Evolutionary conservation across 2,113 vertebrate genomes (phyloP), one percentile per base, ranked within the genome.

Genomic region (Gambusia holbrooki): DNA sequence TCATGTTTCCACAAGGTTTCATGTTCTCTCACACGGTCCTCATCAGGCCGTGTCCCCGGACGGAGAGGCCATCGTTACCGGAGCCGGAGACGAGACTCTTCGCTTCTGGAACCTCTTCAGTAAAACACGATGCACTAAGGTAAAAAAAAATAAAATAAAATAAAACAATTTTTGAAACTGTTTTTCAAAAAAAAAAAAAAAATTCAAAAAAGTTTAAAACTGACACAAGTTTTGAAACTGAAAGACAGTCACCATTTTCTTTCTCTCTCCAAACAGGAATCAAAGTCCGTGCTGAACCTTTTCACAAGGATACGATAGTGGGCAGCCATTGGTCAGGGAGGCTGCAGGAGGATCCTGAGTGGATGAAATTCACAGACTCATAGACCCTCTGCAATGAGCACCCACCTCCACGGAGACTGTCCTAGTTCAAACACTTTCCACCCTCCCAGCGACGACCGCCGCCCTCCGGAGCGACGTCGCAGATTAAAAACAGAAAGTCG

Each of bases 21-120:
- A 9, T 25, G 10, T 70, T 63, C 27, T 12, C 10, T 60, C 22
- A 58, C n/a, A 4, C 62, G 8, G 22, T 48, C 17, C 19, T 0
- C 1, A 58, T 10, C 81, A 96, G 95, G 95, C 95, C 0, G 93
- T 95, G 76, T 96, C 95, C 25, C 95, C 95, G 1, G 95, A 96
- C 1, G 95, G 95, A 1, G 95, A 96, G 81, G 95, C 95, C 71
- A 96, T 96, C 27, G 95, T 96, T 0, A 96, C 95, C 0, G 95
- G 95, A 71, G 95, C 95, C 0, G 95, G 95, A 15, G 95, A 96
- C 11, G 95, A 96, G 85, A 96, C 95, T 0, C 89, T 96, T 42
- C 92, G 95, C 67, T 96, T 96, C 88, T 96, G 95, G 95, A 96
- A 95, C 35, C 94, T 96, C 85, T 96, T 96, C 89, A 96, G 94